Base-by-base conservation (phyloP, 2,113 vertebrate genomes). In the Eulemur rufifrons region DNA sequence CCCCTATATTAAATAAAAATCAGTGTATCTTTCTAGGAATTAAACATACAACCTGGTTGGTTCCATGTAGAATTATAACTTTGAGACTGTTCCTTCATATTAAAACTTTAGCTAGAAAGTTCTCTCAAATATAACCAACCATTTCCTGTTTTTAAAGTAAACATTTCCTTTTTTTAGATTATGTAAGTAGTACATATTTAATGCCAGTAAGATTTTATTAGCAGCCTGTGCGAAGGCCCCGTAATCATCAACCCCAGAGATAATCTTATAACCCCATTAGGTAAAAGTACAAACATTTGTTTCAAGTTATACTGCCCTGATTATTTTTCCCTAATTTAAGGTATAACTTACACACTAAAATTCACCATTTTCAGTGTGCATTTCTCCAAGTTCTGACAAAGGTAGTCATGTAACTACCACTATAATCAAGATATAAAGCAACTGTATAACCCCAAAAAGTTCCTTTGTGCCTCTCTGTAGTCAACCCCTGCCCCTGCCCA, bases 361-460 rank as follows among this genome's bases (percentile, higher is more conserved):
- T 21, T 37, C 76, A 34, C 73, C 71, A 8, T 14, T 37, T 29
- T 37, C 21, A 21, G 47, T 3, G 63, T 34, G 25, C 47, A 10
- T 76, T 63, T 69, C 66, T 25, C 8, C n/a, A 34, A 50, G n/a
- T 54, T 10, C 86, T 69, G 15, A 82, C 32, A 32, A 47, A 64
- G 8, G 37, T 4, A 21, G 37, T 39, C 54, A 1, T 0, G 2
- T 2, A 18, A 27, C 50, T 4, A 4, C 23, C 8, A 6, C 3
- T 64, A 34, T 12, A 3, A 56, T 32, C 18, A 7, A 42, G 42
- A 18, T 10, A 34, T 2, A 10, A 17, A 68, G 56, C 56, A 23
- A 34, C 42, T 32, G 8, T 27, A 11, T 8, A 42, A 23, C 81
- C 56, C 39, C 23, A 0, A 13, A 34, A 42, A 18, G 11, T 7